Evolutionary conservation across 2,888 invertebrate species (phyloP).

Genomic region (Pseudeuparius sepicola): DNA sequence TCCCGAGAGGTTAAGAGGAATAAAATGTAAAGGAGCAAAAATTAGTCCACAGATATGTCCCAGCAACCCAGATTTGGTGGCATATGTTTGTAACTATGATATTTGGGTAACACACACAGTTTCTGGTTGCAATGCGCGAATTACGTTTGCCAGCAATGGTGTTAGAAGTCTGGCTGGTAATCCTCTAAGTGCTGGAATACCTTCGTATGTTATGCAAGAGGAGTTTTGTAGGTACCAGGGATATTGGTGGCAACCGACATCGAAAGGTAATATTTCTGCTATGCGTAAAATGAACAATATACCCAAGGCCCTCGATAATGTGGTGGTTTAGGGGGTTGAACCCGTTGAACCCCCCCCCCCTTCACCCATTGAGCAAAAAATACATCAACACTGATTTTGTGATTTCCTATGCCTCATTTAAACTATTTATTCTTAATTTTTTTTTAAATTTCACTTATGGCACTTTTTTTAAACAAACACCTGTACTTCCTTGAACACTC

Average conservation of each 20-base stretch:
- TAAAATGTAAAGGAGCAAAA: slow-evolving; percentile 55
- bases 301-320: too few species aligned
- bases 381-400: too few species aligned
- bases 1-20: slow-evolving; percentile 58
- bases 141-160: slow-evolving; percentile 60
- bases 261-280: slow-evolving; percentile 53
- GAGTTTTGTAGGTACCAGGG: slow-evolving; percentile 95
- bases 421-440: too few species aligned
- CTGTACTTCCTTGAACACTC: too few species aligned
- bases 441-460: too few species aligned
- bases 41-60: slow-evolving; percentile 80
- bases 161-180: slow-evolving; percentile 64
- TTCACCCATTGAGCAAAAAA: not conserved
- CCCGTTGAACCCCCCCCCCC: not conserved
- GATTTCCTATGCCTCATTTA: too few species aligned
- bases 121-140: slow-evolving; percentile 57
- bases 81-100: slow-evolving; percentile 84
- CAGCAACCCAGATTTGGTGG: slow-evolving; percentile 67
- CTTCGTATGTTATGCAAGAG: slow-evolving; percentile 97
- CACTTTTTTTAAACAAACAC: too few species aligned
- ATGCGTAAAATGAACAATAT: too few species aligned
- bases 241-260: slow-evolving; percentile 94
- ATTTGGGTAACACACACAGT: slow-evolving; percentile 74
- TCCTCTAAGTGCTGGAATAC: slow-evolving; percentile 86
- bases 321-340: not conserved